phyloP scores from a whole-genome alignment of 1,140 invertebrate genomes.

The Sinella curviseta region DNA sequence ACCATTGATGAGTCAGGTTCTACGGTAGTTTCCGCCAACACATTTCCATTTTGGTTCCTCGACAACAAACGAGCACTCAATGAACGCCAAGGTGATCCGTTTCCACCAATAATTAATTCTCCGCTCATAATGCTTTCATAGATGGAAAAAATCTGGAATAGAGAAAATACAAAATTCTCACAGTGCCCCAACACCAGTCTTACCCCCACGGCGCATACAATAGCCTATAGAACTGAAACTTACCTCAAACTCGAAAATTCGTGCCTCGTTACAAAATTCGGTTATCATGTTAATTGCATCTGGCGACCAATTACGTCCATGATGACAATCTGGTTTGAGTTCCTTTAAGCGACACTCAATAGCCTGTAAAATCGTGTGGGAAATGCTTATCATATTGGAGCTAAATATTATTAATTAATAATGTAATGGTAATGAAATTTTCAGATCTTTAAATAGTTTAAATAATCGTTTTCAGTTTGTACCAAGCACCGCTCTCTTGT shows the following conservation, averaged over 20 bases:
- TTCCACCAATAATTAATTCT: constrained; percentile 58
- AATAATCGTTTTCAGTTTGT: no score
- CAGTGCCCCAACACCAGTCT: no score
- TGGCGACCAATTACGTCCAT: constrained; percentile 37
- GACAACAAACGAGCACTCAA: constrained; percentile 60
- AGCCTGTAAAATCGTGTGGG: constrained; percentile 35
- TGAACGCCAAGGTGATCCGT: constrained; percentile 41
- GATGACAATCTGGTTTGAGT: constrained; percentile 37
- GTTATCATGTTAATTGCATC: constrained; percentile 27
- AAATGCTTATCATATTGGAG: no score
- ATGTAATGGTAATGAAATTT: no score
- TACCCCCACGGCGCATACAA: no score
- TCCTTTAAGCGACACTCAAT: constrained; percentile 42
- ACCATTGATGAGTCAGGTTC: constrained; percentile 75
- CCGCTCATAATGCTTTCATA: constrained; percentile 65
- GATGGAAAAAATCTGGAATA: constrained; percentile 72
- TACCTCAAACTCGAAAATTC: background rate
- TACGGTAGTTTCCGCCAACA: constrained; percentile 66
- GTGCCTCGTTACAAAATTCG: background rate
- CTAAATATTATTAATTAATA: no score
- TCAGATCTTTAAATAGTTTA: no score
- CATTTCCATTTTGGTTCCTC: constrained; percentile 56
- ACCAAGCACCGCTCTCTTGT: constrained; percentile 25
- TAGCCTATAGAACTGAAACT: no score
- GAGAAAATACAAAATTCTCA: background rate